Conservation (phyloP, 1,140 invertebrate genomes). For the Protaetia brevitarsis region DNA sequence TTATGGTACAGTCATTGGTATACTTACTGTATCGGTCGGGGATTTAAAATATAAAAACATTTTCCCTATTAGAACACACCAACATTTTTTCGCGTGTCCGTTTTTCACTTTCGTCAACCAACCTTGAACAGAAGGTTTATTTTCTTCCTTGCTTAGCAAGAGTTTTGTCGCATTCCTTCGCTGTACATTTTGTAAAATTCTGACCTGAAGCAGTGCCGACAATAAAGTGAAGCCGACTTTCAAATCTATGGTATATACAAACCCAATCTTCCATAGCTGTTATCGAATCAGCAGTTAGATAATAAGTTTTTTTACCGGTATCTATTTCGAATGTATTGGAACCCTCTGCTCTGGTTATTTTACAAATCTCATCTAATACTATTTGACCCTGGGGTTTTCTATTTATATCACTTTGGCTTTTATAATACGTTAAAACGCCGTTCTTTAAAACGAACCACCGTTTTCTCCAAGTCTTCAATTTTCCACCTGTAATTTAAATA, state of each 20-base stretch:
- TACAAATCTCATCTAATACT: conserved; percentile 83
- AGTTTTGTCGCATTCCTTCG: conserved; percentile 87
- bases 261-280: conserved; percentile 95
- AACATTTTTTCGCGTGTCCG: conserved; percentile 90
- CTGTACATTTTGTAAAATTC: conserved; percentile 77
- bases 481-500: conserved; percentile 77
- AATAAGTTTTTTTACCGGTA: conserved; percentile 89
- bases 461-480: conserved; percentile 93
- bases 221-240: background rate
- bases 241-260: conserved; percentile 57
- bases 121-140: conserved; percentile 89
- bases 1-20: background rate
- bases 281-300: conserved; percentile 90
- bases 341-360: conserved; percentile 85
- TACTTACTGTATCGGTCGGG: conserved; percentile 80
- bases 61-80: conserved; percentile 92
- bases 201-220: conserved; percentile 32
- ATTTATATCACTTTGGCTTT: conserved; percentile 85
- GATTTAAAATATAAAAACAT: conserved; percentile 95
- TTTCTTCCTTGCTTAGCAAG: conserved; percentile 84
- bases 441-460: conserved; percentile 93
- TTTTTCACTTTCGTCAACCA: conserved; percentile 95
- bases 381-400: conserved; percentile 91
- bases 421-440: conserved; percentile 89
- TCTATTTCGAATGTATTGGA: conserved; percentile 93